A percentile compares a stretch with the other conserved stretches of the same genome.
Evolutionary conservation across 2,888 invertebrate genomes (phyloP).

Genomic region (Listrodromus nycthemerus): DNA sequence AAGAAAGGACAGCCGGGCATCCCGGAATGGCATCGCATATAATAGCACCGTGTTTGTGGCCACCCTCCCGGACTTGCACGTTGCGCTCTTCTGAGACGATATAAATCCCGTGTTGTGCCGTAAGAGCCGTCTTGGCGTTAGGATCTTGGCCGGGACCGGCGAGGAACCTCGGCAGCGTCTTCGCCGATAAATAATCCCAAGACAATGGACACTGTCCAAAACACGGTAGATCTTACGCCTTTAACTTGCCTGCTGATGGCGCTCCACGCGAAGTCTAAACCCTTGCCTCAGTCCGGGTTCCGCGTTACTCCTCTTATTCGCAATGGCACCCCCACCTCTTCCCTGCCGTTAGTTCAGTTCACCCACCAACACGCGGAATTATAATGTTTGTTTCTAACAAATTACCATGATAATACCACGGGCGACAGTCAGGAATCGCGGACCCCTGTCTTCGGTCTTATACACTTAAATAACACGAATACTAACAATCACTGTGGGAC

Average conservation of each 20-base stretch:
- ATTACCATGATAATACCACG: conserved; percentile 84
- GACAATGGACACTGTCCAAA: conserved; percentile 85
- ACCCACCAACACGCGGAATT: conserved; percentile 76
- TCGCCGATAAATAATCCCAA: conserved; percentile 83
- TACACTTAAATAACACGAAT: conserved; percentile 80
- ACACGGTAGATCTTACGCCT: conserved; percentile 83
- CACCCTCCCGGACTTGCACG: conserved; percentile 53
- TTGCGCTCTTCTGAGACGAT: conserved; percentile 69
- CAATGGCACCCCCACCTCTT: conserved; percentile 60
- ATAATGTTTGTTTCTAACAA: conserved; percentile 85
- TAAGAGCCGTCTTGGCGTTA: conserved; percentile 65
- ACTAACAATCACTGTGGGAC: conserved; percentile 45
- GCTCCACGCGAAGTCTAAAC: conserved; percentile 75
- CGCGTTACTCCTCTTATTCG: conserved; percentile 54
- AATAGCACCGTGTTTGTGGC: conserved; percentile 52
- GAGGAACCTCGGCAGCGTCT: conserved; percentile 61
- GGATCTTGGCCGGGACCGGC: conserved; percentile 51
- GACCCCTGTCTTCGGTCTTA: conserved; percentile 79
- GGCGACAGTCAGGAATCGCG: conserved; percentile 53
- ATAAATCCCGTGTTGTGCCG: conserved; percentile 74
- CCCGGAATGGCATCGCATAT: conserved; percentile 54
- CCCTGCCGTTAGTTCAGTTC: conserved; percentile 52
- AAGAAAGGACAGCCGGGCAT: conserved; percentile 23
- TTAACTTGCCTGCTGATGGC: conserved; percentile 77
- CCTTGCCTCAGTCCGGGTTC: conserved; percentile 61